These are phyloP conservation scores for Periplaneta americana DNA, from an alignment of 1,140 invertebrate species.

Conservation along the genomic window DNA sequence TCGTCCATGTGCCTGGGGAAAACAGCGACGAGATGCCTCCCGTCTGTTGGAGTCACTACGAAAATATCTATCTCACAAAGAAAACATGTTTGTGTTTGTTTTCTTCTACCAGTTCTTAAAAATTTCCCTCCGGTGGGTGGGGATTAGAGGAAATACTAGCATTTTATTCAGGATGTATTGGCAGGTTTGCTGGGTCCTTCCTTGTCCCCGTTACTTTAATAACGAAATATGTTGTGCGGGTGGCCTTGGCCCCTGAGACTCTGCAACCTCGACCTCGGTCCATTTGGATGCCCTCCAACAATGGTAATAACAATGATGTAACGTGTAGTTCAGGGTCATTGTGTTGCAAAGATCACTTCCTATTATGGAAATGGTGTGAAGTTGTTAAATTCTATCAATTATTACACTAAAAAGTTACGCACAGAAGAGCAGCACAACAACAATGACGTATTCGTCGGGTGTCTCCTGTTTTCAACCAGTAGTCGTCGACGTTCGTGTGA, in stretches of 20 bases:
- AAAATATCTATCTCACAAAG: neutral
- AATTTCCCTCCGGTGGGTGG: too few relatives aligned
- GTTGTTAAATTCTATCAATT: neutral
- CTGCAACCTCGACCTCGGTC: neutral
- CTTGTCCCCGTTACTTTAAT: neutral
- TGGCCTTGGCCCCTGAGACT: neutral
- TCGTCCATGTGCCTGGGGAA: neutral
- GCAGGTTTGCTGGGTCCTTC: neutral
- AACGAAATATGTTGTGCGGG: neutral
- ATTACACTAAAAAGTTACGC: neutral
- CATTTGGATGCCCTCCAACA: neutral
- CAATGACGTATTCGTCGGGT: too few relatives aligned
- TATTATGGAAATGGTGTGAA: neutral
- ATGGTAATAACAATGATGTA: neutral
- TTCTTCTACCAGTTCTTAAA: too few relatives aligned
- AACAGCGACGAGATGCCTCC: neutral
- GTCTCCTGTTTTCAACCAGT: too few relatives aligned
- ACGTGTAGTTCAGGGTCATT: neutral
- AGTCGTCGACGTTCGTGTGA: too few relatives aligned
- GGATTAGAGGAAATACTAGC: neutral
- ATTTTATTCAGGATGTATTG: neutral
- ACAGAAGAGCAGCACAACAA: neutral
- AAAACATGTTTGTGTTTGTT: neutral
- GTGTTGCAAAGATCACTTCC: neutral
- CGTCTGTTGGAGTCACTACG: neutral